phyloP scores from a whole-genome alignment of 1,140 invertebrate genomes.

The Macrocentrus cingulum region DNA sequence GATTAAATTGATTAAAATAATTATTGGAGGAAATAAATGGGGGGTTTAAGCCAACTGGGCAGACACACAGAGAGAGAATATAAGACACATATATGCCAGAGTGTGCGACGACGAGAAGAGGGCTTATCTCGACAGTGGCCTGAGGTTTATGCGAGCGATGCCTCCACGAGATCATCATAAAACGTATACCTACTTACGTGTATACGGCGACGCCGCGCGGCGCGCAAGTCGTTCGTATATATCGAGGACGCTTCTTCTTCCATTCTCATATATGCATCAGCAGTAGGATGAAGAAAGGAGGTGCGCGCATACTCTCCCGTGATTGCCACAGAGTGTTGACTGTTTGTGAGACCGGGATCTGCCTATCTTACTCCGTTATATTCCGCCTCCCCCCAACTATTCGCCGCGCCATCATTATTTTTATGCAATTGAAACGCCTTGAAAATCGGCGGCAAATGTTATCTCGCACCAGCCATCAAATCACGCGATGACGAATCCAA shows the following conservation, averaged over 20 bases:
- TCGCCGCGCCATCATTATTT: conserved; percentile 6
- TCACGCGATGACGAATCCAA: conserved; percentile 1
- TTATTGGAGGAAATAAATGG: neutral
- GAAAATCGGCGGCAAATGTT: neutral
- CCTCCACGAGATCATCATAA: conserved; percentile 15
- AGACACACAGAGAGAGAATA: neutral
- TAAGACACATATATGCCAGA: neutral
- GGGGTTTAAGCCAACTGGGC: neutral
- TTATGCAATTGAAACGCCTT: conserved; percentile 17
- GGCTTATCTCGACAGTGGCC: conserved; percentile 9
- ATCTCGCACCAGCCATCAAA: neutral
- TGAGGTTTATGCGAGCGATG: conserved; percentile 9
- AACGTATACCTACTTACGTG: conserved; percentile 17
- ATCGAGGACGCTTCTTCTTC: neutral
- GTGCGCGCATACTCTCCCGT: neutral
- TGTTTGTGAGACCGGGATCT: conserved; percentile 13
- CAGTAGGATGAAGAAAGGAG: neutral
- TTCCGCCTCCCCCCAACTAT: conserved; percentile 10
- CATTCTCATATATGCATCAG: conserved; percentile 10
- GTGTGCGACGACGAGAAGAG: neutral
- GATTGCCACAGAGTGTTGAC: conserved; percentile 1
- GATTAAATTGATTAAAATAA: conserved; percentile 8
- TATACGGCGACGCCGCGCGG: neutral
- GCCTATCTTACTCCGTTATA: conserved; percentile 9
- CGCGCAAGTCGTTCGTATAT: neutral